Base-by-base conservation (phyloP, 2,888 invertebrate species). In the Ectobius pallidus region DNA sequence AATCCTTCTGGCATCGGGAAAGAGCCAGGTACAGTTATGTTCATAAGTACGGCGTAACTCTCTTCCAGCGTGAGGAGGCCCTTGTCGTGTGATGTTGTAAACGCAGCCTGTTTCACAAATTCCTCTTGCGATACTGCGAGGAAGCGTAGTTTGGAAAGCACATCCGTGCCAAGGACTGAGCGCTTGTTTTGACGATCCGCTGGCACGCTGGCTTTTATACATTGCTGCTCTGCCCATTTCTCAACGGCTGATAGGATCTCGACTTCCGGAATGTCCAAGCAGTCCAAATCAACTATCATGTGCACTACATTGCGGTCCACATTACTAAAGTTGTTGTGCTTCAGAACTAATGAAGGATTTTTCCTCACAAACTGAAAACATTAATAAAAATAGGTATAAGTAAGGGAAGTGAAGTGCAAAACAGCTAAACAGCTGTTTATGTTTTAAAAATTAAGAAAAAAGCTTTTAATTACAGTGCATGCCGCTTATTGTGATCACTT, bases 61-160 rank as follows among this genome's bases (percentile, higher is more conserved):
- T 71, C 71, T 46, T 71, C 71, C 34, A 71, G 16, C 11, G 46
- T 32, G 20, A 71, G 42, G 25, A 71, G 39, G 18, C 71, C 55
- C 9, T 63, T 49, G 1, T 44, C 62, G 25, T 46, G 46, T 16
- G 27, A 25, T 11, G 7, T 44, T 34, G 44, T n/a, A n/a, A 32
- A 71, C 20, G 72, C 72, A 25, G 55, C 11, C 9, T 44, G 55
- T 46, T 75, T 74, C 27, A 75, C 73, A 44, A 78, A 78, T 65
- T 77, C 77, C 6, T 75, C 74, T 9, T 77, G 75, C 2, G 75
- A 76, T 73, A 78, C 74, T 9, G 77, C 72, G 22, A 77, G 74
- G 67, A 77, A 78, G n/a, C 77, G 73, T 18, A 78, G 61, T 22
- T 72, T 72, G 4, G 39, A 27, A n/a, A 68, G 34, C 18, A 72